Conservation (phyloP, 2,113 vertebrate genomes). For the Bujurquina vittata region DNA sequence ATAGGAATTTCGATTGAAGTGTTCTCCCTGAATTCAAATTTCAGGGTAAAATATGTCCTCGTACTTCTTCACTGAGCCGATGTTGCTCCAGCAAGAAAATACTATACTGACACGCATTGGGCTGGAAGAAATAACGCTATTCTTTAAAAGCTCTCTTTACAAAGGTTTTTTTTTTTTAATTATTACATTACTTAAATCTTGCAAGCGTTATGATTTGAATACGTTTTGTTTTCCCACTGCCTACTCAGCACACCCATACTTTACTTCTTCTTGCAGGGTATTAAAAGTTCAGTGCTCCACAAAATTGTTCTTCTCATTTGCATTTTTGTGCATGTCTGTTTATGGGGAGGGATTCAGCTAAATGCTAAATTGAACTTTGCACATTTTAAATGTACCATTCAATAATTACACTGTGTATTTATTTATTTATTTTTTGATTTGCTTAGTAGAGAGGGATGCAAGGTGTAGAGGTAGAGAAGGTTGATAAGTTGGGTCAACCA, state of each 20-base stretch:
- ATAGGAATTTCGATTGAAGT: neutral
- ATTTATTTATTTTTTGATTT: neutral
- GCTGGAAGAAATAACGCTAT: neutral
- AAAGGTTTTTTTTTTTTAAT: neutral
- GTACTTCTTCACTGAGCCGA: rapidly evolving
- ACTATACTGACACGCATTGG: neutral
- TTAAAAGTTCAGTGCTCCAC: neutral
- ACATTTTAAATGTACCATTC: neutral
- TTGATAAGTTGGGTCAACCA: neutral
- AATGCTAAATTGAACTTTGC: neutral
- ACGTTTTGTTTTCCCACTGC: neutral
- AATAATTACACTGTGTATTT: neutral
- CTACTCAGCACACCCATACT: neutral
- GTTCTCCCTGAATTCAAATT: neutral
- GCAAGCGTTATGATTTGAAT: neutral
- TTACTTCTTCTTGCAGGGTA: neutral
- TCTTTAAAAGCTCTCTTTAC: neutral
- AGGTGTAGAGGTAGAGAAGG: neutral
- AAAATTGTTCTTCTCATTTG: neutral
- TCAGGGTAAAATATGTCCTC: rapidly evolving
- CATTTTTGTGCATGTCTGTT: neutral
- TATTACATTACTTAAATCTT: neutral
- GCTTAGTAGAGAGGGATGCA: neutral
- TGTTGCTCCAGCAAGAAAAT: neutral
- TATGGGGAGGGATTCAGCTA: neutral